Evolutionary conservation across 2,113 vertebrate species (phyloP).

Genomic region (Petaurus breviceps): DNA sequence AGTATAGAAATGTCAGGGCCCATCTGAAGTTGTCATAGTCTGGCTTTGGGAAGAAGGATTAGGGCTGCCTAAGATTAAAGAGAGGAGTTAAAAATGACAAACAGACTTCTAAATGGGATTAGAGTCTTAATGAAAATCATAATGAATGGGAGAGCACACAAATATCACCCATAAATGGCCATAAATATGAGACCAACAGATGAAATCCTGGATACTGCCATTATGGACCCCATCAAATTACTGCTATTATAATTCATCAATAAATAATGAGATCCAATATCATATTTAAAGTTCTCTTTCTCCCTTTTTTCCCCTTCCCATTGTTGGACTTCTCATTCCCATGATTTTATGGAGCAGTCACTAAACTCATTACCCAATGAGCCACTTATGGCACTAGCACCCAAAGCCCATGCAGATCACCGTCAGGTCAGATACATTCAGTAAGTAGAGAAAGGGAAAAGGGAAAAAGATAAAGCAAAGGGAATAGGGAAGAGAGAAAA

Average conservation of each 20-base stretch:
- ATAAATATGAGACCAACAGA: constrained; percentile 83
- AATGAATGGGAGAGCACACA: constrained; percentile 81
- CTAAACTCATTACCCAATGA: neutral
- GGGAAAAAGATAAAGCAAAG: neutral
- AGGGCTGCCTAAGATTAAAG: constrained; percentile 81
- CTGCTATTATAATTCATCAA: constrained; percentile 83
- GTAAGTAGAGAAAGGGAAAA: neutral
- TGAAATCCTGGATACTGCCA: constrained; percentile 80
- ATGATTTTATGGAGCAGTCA: neutral
- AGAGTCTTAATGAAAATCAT: constrained; percentile 85
- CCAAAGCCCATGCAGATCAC: neutral
- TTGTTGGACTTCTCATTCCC: neutral
- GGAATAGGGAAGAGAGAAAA: neutral
- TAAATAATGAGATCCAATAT: constrained; percentile 79
- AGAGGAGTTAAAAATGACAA: constrained; percentile 85
- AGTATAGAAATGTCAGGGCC: neutral
- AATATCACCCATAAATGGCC: constrained; percentile 79
- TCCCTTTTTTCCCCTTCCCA: constrained; percentile 28
- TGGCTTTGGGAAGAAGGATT: constrained; percentile 74
- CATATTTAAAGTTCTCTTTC: constrained; percentile 58
- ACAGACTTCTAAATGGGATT: constrained; percentile 84
- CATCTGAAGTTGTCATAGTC: constrained; percentile 4
- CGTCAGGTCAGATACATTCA: neutral
- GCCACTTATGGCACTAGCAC: neutral
- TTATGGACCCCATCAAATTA: constrained; percentile 81